Conservation (phyloP, 2,113 vertebrate genomes). For the Clarias macrocephalus region DNA sequence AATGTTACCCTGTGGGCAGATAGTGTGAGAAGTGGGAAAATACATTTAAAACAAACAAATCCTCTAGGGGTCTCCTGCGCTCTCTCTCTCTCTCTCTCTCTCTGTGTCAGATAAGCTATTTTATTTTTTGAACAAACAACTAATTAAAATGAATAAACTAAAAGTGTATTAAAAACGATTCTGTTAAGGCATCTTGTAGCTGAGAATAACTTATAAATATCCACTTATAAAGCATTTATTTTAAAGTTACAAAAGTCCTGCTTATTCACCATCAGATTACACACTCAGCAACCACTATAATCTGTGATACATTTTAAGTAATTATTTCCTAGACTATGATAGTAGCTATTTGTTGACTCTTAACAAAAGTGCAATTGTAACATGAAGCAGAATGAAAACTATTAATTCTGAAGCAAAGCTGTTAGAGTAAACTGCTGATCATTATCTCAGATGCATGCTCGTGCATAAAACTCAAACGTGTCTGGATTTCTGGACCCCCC, state of each 20-base stretch:
- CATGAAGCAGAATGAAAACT: conserved; percentile 27
- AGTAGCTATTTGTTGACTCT: background rate
- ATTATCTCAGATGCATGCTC: conserved; percentile 45
- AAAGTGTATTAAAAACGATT: background rate
- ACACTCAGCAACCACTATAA: background rate
- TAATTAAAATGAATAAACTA: background rate
- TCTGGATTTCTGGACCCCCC: conserved; percentile 30
- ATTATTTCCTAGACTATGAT: background rate
- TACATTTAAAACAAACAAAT: conserved; percentile 44
- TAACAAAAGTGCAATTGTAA: conserved; percentile 51
- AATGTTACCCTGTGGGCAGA: conserved; percentile 67
- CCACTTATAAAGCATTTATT: background rate
- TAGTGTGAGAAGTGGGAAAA: conserved; percentile 50
- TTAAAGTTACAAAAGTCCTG: background rate
- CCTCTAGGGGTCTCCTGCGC: conserved; percentile 45
- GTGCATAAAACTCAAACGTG: conserved; percentile 38
- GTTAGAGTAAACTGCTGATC: conserved; percentile 36
- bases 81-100: conserved; percentile 14
- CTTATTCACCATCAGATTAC: background rate
- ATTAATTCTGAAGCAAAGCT: conserved; percentile 27
- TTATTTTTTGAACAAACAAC: background rate
- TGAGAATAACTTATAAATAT: background rate
- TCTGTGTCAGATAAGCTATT: background rate
- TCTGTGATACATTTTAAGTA: background rate
- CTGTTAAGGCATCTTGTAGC: background rate